Evolutionary conservation across 2,797 vertebrate genomes (phyloP), one percentile per base, ranked within the genome.

Genomic region (Chelidonichthys spinosus): DNA sequence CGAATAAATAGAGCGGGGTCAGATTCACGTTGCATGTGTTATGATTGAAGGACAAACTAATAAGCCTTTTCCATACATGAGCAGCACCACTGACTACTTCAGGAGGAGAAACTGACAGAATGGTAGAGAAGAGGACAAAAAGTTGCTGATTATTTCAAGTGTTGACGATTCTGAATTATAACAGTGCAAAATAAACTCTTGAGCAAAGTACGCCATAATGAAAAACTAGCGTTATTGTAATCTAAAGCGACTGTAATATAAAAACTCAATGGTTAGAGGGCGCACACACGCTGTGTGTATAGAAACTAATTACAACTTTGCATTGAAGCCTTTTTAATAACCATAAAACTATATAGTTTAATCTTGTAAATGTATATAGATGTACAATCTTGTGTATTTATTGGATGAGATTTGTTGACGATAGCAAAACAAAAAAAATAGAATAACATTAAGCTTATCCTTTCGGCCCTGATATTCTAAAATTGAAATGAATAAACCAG

Each of bases 401-500:
- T 36, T 6, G 46, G 3, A 33, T 60, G 17, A 9, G 54, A 62
- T 47, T 32, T 55, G 9, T 39, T 42, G n/a, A 63, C 18, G 60
- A 70, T 70, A 76, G 15, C 17, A 42, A 79, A 60, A 18, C 0
- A 37, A 35, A 1, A 25, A 25, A 1, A 25, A 25, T 25, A 25
- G 35, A 65, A 62, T 40, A 49, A 55, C 6, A 32, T 1, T 46
- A 46, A 11, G 18, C 6, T 72, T 60, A 53, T 60, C 14, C 9
- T 62, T 72, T 47, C 64, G 67, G 7, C 32, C 35, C 18, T 3
- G 46, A 70, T 52, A 46, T 69, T 17, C 58, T 47, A 11, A 55
- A 36, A 78, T 25, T 33, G 6, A 70, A 65, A 72, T 25, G 0
- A 36, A 69, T 76, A 67, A 69, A 60, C 55, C 11, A 70, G 32